Percentiles rank a stretch among this genome's conserved stretches.
phyloP scores from a whole-genome alignment of 2,797 vertebrate genomes.

The Octomys mimax region DNA sequence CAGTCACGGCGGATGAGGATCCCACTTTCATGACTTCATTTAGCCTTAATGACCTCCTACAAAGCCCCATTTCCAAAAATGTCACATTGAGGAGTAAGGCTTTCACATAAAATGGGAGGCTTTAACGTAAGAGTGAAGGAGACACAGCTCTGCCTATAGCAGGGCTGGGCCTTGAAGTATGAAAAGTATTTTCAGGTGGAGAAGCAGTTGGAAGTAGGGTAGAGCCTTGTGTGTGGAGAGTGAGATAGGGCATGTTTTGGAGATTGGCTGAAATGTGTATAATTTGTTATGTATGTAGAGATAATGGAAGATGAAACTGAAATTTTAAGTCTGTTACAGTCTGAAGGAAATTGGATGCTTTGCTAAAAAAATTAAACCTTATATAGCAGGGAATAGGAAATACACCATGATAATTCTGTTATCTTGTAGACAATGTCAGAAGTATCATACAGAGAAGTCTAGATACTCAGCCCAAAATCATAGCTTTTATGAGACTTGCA shows the following conservation, averaged over 20 bases:
- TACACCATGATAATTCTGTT: neutral
- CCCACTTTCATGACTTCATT: neutral
- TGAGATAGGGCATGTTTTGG: neutral
- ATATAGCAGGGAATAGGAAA: neutral
- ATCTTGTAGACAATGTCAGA: neutral
- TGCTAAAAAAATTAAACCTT: constrained; percentile 14
- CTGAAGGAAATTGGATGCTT: neutral
- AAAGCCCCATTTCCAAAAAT: neutral
- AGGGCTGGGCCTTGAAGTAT: neutral
- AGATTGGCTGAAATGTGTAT: neutral
- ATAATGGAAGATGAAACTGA: neutral
- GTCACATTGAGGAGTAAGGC: neutral
- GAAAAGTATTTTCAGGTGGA: neutral
- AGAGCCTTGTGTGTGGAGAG: neutral
- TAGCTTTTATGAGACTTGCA: neutral
- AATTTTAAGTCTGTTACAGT: neutral
- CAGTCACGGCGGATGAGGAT: neutral
- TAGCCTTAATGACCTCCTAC: neutral
- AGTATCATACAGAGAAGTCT: neutral
- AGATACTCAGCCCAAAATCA: neutral
- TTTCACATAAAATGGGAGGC: neutral
- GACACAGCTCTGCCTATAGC: neutral
- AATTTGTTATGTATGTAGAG: neutral
- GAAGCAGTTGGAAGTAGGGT: neutral
- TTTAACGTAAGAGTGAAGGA: neutral